Conservation (phyloP, 1,140 invertebrate genomes). For the Heliconius congener region DNA sequence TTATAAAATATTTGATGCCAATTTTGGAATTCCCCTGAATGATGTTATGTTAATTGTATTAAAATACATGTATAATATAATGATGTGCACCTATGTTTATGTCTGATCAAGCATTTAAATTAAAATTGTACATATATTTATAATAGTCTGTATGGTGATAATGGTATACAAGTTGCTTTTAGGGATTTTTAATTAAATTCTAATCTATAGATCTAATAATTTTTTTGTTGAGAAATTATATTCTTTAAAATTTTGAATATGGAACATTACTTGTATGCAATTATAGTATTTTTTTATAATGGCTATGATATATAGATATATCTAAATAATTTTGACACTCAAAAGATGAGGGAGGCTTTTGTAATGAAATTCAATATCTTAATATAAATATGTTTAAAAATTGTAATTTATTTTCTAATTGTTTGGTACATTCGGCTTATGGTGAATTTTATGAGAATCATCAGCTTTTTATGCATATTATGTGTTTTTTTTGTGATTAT, state of each 20-base stretch:
- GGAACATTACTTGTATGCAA: not conserved
- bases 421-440: not conserved
- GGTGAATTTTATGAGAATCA: conserved; percentile 4
- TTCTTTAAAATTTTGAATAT: not conserved
- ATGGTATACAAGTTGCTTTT: not conserved
- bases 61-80: too few species aligned
- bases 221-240: not conserved
- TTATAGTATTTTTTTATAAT: not conserved
- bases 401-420: not conserved
- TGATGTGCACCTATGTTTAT: not conserved
- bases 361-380: conserved; percentile 8
- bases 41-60: too few species aligned
- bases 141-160: not conserved
- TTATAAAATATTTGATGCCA: not conserved
- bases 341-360: not conserved
- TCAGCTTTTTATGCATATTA: not conserved
- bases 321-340: not conserved
- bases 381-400: not conserved
- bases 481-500: not conserved
- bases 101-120: not conserved
- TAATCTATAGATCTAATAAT: not conserved
- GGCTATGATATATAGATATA: conserved; percentile 1
- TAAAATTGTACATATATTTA: not conserved
- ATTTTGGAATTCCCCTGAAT: too few species aligned
- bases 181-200: not conserved